Evolutionary conservation across 2,888 invertebrate genomes (phyloP).

Genomic region (Eudemis profundana): DNA sequence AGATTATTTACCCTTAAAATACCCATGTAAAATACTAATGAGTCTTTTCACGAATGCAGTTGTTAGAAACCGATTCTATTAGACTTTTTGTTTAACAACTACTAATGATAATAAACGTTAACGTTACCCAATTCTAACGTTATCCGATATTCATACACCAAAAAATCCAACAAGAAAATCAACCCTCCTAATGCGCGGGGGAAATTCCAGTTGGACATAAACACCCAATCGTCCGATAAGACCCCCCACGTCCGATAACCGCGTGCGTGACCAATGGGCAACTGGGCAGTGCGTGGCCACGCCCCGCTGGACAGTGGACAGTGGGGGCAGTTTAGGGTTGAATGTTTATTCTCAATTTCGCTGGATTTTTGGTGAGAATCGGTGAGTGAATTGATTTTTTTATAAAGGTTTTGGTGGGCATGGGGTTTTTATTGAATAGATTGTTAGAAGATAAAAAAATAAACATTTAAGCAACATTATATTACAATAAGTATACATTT

Average conservation of each 20-base stretch:
- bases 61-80: too few relatives aligned
- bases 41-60: too few relatives aligned
- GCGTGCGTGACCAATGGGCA: slow-evolving; percentile 66
- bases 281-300: slow-evolving; percentile 5
- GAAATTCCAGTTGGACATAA: slow-evolving; percentile 37
- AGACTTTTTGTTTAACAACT: too few relatives aligned
- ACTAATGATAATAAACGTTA: neutral
- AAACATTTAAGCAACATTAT: too few relatives aligned
- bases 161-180: slow-evolving; percentile 47
- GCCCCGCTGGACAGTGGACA: slow-evolving; percentile 56
- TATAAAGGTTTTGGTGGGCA: neutral
- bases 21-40: too few relatives aligned
- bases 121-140: neutral
- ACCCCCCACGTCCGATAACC: slow-evolving; percentile 22
- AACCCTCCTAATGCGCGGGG: slow-evolving; percentile 27
- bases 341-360: neutral
- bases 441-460: too few relatives aligned
- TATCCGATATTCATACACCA: neutral
- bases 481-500: too few relatives aligned
- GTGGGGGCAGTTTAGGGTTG: slow-evolving; percentile 36
- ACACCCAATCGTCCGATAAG: slow-evolving; percentile 36
- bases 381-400: slow-evolving; percentile 7
- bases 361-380: neutral
- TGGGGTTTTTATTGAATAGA: neutral
- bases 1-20: too few relatives aligned